Percentiles rank a stretch among this genome's conserved stretches.
These are phyloP conservation scores for Mactra quadrangularis DNA, from an alignment of 1,140 invertebrate species.

Conservation along the genomic window DNA sequence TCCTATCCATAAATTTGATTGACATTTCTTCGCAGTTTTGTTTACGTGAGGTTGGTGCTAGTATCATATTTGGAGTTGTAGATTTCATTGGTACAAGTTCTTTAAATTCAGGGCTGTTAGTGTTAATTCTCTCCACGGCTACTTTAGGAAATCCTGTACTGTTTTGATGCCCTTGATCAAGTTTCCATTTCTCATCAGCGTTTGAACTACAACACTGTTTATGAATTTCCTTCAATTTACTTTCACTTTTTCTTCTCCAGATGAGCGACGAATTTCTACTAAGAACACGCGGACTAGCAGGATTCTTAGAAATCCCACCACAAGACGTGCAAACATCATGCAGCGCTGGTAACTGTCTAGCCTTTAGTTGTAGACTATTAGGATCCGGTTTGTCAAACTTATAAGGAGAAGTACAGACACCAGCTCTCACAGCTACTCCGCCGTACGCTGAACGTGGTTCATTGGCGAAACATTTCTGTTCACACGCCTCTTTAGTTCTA, in stretches of 20 bases:
- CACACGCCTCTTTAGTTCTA: background rate
- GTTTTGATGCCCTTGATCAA: background rate
- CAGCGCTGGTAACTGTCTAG: background rate
- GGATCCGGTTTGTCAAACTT: slow-evolving; percentile 42
- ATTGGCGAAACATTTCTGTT: background rate
- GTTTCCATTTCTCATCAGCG: slow-evolving; percentile 7
- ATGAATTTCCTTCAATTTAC: background rate
- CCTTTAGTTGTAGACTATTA: slow-evolving; percentile 6
- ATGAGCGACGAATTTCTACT: background rate
- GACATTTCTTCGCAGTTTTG: slow-evolving; percentile 28
- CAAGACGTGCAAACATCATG: slow-evolving; percentile 42
- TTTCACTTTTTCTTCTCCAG: background rate
- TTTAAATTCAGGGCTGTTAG: background rate
- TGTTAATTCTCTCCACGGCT: background rate
- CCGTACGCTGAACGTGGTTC: background rate
- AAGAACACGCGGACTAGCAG: background rate
- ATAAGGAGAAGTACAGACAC: slow-evolving; percentile 24
- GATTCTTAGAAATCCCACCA: slow-evolving; percentile 8
- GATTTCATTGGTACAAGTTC: background rate
- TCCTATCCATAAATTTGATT: slow-evolving; percentile 7
- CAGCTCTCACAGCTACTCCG: slow-evolving; percentile 29
- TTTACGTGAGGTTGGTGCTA: background rate
- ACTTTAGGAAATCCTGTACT: background rate
- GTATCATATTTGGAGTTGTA: background rate
- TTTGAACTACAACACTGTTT: slow-evolving; percentile 7